Evolutionary conservation across 2,113 vertebrate species (phyloP), one percentile per base, ranked within the genome.

Genomic region (Myotis yumanensis): DNA sequence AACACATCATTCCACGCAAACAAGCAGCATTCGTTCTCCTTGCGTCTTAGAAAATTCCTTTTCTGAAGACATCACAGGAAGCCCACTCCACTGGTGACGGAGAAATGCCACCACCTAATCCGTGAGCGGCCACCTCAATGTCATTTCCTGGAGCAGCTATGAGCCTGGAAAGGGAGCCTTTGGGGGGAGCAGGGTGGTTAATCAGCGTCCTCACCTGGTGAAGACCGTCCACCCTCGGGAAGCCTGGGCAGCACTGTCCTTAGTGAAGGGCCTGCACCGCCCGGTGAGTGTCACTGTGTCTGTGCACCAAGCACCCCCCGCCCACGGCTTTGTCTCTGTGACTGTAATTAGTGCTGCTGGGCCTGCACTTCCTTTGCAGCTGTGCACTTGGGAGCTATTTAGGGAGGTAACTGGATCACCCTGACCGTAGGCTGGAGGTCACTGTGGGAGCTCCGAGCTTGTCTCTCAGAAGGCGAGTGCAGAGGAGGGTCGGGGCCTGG

Each of bases 351-450:
- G 85, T 82, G 40, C 66, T 46, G 7, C 35, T 86, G 79, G 7
- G 3, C 75, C 82, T 82, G 85, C 51, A 23, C 66, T 79, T 93
- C 71, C 76, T 94, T 73, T 85, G 86, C 93, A 97, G 92, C 95
- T 97, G 95, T 75, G 93, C 23, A 4, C 82, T 89, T 80, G 37
- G 1, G 1, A 37, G 81, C 40, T 94, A 82, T 94, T 96, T 94
- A 90, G 90, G 77, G 94, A 66, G 62, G 89, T 89, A 20, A 89
- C 76, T 96, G 79, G 93, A 71, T 95, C 90, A 96, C 85, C 54
- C 90, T 95, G 81, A 92, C 87, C 75, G 93, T 96, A 54, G 89
- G 76, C 59, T 76, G 75, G 28, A 43, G 79, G 43, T 95, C 48
- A 82, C 92, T 88, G 7, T 30, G 87, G 62, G 68, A 69, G 12